Evolutionary conservation across 2,888 invertebrate species (phyloP).

Genomic region (Tachina lurida): DNA sequence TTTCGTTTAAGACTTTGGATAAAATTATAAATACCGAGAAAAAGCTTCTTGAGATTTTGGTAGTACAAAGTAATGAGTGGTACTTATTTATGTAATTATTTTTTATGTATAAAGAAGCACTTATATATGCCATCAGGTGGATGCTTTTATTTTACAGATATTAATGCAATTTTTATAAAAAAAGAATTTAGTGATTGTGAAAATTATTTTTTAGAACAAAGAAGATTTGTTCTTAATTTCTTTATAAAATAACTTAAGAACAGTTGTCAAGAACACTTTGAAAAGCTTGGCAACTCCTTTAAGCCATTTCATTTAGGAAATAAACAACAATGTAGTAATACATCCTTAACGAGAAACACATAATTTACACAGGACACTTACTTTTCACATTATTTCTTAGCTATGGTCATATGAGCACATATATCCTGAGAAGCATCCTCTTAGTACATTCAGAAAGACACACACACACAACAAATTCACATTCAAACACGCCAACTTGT

Average conservation of each 20-base stretch:
- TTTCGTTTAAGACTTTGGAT: not conserved
- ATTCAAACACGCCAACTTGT: constrained; percentile 66
- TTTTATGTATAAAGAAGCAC: no score
- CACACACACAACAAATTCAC: not conserved
- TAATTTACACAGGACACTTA: constrained; percentile 63
- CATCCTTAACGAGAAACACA: constrained; percentile 54
- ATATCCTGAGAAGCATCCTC: constrained; percentile 49
- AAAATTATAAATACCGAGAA: no score
- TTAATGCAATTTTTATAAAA: no score
- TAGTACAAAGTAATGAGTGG: no score
- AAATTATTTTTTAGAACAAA: no score
- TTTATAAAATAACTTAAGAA: no score
- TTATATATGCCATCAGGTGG: no score
- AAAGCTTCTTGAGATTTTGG: no score
- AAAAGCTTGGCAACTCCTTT: constrained; percentile 46
- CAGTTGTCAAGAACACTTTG: not conserved
- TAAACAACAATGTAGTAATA: constrained; percentile 40
- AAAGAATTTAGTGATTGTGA: no score
- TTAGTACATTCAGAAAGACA: constrained; percentile 3
- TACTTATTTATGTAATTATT: no score
- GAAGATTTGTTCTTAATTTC: no score
- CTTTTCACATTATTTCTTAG: constrained; percentile 56
- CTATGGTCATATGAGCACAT: constrained; percentile 49
- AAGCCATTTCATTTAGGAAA: constrained; percentile 3
- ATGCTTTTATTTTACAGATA: no score